These are phyloP conservation scores for Sciurus carolinensis DNA, from an alignment of 2,797 vertebrate genomes.

Conservation along the genomic window DNA sequence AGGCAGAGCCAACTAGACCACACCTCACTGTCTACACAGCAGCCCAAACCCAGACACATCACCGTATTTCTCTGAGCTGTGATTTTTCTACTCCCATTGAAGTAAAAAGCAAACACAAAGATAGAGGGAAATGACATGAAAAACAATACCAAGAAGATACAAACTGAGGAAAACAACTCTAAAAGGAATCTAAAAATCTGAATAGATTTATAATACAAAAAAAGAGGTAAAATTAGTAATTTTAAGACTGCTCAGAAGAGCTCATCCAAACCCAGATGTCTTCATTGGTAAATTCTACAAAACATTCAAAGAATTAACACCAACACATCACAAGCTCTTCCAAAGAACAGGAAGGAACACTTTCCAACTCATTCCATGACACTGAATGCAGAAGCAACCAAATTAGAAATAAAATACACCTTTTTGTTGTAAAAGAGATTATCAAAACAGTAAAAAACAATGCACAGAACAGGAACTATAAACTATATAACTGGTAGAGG, in stretches of 20 bases:
- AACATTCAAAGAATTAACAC: background rate
- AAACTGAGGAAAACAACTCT: background rate
- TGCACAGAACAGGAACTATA: background rate
- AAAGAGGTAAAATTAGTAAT: background rate
- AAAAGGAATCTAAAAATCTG: background rate
- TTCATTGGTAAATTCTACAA: background rate
- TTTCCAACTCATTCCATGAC: background rate
- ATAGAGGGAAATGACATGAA: background rate
- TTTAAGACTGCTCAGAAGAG: background rate
- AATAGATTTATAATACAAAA: background rate
- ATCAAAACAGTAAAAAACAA: constrained; percentile 3
- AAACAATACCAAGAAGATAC: background rate
- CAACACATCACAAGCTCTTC: background rate
- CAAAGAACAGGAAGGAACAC: background rate
- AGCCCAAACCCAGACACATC: background rate
- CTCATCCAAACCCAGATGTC: background rate
- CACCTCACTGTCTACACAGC: background rate
- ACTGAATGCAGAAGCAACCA: background rate
- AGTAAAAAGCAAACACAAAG: constrained; percentile 7
- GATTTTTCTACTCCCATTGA: background rate
- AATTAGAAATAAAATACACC: background rate
- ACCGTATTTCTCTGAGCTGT: background rate
- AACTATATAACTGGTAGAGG: background rate
- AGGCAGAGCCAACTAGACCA: background rate
- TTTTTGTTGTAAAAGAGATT: background rate